phyloP scores from a whole-genome alignment of 2,113 vertebrate genomes.

The Micromys minutus region DNA sequence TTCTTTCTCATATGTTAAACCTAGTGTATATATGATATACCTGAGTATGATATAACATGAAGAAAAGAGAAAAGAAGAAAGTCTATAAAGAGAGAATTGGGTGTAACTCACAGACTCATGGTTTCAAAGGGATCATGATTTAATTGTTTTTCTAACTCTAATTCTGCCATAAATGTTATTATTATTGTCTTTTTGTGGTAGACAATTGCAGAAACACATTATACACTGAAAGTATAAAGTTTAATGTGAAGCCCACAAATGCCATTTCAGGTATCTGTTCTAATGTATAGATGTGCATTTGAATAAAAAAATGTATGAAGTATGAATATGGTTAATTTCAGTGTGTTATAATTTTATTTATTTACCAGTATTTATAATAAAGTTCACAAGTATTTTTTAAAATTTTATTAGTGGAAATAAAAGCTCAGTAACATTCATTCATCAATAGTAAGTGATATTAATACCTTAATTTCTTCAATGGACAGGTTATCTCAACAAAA shows the following conservation, averaged over 20 bases:
- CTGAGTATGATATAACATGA: not conserved
- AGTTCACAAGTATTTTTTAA: not conserved
- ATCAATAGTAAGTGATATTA: not conserved
- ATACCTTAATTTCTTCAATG: not conserved
- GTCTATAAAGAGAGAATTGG: not conserved
- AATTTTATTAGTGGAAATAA: not conserved
- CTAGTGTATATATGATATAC: not conserved
- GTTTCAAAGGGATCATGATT: not conserved
- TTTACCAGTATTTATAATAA: not conserved
- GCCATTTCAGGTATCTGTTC: not conserved
- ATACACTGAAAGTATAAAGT: not conserved
- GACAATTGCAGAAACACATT: not conserved
- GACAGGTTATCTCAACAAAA: not conserved
- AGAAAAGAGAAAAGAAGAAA: not conserved
- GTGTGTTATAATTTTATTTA: not conserved
- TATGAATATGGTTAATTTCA: not conserved
- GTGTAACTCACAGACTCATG: not conserved
- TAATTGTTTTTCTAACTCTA: not conserved
- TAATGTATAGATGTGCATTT: not conserved
- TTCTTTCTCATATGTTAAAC: not conserved
- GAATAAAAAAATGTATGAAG: not conserved
- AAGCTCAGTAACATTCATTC: not conserved
- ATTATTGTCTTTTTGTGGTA: not conserved
- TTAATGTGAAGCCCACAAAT: not conserved
- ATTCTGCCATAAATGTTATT: not conserved